These are phyloP conservation scores for Mustelus asterias DNA, from an alignment of 2,113 vertebrate genomes.

Conservation along the genomic window DNA sequence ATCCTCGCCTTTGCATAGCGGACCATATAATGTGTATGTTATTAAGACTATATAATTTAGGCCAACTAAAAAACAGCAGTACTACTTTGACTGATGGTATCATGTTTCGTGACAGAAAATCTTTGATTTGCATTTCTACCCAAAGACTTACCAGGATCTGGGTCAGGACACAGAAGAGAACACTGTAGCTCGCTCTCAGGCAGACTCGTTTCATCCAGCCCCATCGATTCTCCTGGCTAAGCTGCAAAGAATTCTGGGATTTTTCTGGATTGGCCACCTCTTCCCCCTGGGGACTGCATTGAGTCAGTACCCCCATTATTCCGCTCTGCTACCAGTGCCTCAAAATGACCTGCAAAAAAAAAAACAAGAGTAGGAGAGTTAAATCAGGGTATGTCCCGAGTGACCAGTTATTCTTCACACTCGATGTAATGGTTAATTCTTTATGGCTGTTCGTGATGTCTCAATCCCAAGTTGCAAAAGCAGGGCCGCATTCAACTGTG, in stretches of 20 bases:
- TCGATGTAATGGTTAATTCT: constrained; percentile 36
- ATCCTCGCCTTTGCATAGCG: background rate
- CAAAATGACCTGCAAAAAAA: constrained; percentile 49
- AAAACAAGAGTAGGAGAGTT: constrained; percentile 38
- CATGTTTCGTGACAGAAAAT: background rate
- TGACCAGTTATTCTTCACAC: background rate
- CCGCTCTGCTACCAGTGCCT: constrained; percentile 42
- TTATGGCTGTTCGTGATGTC: constrained; percentile 39
- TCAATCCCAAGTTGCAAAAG: constrained; percentile 47
- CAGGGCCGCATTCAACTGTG: constrained; percentile 50
- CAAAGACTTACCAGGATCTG: constrained; percentile 76
- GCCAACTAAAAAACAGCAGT: background rate
- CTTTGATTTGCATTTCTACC: background rate
- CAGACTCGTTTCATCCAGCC: constrained; percentile 62
- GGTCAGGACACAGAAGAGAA: constrained; percentile 70
- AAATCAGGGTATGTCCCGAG: constrained; percentile 40
- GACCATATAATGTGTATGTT: background rate
- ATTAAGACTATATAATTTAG: background rate
- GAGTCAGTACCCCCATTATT: constrained; percentile 53
- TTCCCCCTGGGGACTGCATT: constrained; percentile 47
- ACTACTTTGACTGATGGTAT: background rate
- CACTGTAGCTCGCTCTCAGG: constrained; percentile 59
- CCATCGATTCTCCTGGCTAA: constrained; percentile 49
- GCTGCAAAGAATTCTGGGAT: constrained; percentile 49
- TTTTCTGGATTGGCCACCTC: constrained; percentile 48